These are phyloP conservation scores for Operophtera brumata DNA, from an alignment of 2,888 invertebrate genomes.

Conservation along the genomic window DNA sequence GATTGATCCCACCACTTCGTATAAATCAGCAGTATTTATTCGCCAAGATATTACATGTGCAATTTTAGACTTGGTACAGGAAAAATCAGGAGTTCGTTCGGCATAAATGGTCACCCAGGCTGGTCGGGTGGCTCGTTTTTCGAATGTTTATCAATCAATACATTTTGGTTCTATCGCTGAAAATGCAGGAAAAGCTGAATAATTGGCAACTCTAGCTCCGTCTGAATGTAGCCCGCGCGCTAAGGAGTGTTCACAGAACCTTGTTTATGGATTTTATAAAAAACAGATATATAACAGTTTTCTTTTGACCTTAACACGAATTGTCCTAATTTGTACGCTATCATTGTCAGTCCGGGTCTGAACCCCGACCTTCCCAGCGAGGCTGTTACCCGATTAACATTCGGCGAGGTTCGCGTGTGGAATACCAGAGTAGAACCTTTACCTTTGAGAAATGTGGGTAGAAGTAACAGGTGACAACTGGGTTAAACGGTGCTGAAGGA, in stretches of 20 bases:
- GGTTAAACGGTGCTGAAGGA: background rate
- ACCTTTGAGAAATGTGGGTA: background rate
- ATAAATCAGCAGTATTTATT: slow-evolving; percentile 5
- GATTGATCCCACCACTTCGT: slow-evolving; percentile 8
- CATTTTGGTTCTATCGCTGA: no score
- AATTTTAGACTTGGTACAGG: background rate
- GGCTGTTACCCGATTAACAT: slow-evolving; percentile 17
- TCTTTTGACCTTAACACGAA: slow-evolving; percentile 13
- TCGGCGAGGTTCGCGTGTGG: slow-evolving; percentile 12
- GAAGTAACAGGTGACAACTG: background rate
- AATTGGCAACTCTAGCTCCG: background rate
- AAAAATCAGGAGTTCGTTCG: slow-evolving; percentile 8
- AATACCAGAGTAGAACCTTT: slow-evolving; percentile 15
- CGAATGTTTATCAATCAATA: no score
- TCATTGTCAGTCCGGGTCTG: slow-evolving; percentile 11
- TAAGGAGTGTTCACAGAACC: slow-evolving; percentile 1
- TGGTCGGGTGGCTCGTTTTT: no score
- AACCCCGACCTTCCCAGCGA: slow-evolving; percentile 18
- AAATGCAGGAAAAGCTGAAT: background rate
- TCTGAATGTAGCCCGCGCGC: background rate
- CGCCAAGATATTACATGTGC: slow-evolving; percentile 3
- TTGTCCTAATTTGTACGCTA: slow-evolving; percentile 14
- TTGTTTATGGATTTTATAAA: background rate
- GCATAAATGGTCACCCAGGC: no score
- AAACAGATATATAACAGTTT: slow-evolving; percentile 1